These are phyloP conservation scores for Drosophila melanica DNA, from an alignment of 1,140 invertebrate species.

Conservation along the genomic window DNA sequence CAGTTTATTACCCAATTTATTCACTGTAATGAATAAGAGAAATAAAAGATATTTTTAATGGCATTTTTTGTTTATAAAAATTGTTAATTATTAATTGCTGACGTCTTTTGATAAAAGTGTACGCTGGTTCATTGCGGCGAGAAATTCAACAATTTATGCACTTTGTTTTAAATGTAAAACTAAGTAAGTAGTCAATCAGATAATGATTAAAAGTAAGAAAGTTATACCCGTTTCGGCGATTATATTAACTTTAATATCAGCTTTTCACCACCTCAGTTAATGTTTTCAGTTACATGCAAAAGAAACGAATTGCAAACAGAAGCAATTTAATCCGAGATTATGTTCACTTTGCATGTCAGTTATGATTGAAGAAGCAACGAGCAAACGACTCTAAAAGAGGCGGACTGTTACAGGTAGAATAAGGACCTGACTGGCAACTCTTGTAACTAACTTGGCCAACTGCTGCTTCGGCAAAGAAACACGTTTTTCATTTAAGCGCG, in stretches of 20 bases:
- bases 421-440: conserved; percentile 2
- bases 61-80: neutral
- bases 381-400: conserved; percentile 39
- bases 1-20: neutral
- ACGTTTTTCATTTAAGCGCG: conserved; percentile 75
- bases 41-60: neutral
- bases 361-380: conserved; percentile 60
- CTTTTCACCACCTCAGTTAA: conserved; percentile 6
- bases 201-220: too few relatives aligned
- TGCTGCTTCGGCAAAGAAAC: conserved; percentile 34
- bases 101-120: neutral
- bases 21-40: neutral
- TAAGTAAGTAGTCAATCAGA: neutral
- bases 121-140: neutral
- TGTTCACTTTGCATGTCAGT: conserved; percentile 70
- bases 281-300: conserved; percentile 17
- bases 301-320: conserved; percentile 57
- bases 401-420: conserved; percentile 37
- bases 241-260: conserved; percentile 34
- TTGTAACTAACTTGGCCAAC: conserved; percentile 41
- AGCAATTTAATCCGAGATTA: conserved; percentile 21
- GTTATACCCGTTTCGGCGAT: too few relatives aligned
- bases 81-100: neutral
- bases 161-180: neutral
- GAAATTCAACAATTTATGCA: neutral